Conservation (phyloP, 2,888 invertebrate genomes). For the Drosophila leonis region DNA sequence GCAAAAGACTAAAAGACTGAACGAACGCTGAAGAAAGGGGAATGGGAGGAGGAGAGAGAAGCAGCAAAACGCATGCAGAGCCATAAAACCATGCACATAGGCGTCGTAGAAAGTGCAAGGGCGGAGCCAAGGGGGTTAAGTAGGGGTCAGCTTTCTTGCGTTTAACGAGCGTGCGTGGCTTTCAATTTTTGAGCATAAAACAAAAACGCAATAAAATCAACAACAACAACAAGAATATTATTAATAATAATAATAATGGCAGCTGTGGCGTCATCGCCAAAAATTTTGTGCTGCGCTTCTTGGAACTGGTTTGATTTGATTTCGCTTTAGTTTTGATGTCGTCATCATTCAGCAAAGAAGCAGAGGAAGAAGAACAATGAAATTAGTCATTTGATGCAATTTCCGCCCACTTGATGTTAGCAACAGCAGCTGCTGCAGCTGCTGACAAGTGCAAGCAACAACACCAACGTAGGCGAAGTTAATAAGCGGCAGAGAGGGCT, state of each 20-base stretch:
- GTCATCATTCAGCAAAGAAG: constrained; percentile 40
- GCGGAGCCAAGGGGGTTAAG: not conserved
- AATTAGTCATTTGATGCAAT: constrained; percentile 77
- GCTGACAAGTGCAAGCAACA: constrained; percentile 66
- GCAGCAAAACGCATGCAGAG: constrained; percentile 20
- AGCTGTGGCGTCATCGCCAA: constrained; percentile 79
- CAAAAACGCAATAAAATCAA: constrained; percentile 62
- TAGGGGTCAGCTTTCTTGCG: constrained; percentile 42
- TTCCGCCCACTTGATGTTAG: constrained; percentile 61
- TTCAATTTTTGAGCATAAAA: constrained; percentile 69
- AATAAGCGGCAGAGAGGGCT: constrained; percentile 13
- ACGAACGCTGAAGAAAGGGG: not conserved
- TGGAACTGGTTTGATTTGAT: constrained; percentile 65
- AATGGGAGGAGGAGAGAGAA: not conserved
- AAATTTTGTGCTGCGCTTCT: constrained; percentile 59
- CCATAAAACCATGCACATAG: constrained; percentile 21
- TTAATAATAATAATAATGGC: constrained; percentile 26
- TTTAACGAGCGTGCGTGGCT: constrained; percentile 53
- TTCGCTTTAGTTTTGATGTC: constrained; percentile 61
- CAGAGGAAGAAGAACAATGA: constrained; percentile 43
- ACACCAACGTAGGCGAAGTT: constrained; percentile 18
- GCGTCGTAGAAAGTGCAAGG: not conserved
- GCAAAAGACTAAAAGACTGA: constrained; percentile 43
- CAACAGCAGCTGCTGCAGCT: constrained; percentile 55
- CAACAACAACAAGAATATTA: constrained; percentile 18